Conservation (phyloP, 2,888 invertebrate species). For the Tenodera sinensis region DNA sequence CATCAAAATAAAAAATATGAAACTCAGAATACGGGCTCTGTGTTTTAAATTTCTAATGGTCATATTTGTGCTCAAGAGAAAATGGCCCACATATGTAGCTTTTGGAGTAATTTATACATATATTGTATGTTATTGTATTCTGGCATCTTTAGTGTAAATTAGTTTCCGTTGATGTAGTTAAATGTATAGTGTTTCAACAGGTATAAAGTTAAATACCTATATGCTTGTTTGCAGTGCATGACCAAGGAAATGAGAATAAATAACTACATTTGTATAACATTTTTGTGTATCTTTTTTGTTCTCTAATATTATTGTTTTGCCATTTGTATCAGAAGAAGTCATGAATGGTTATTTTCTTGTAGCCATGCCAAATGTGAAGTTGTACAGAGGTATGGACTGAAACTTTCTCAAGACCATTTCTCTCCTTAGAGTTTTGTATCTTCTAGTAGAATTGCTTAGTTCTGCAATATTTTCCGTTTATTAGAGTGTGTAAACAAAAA, state of each 20-base stretch:
- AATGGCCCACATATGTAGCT: not conserved
- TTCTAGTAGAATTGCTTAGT: not conserved
- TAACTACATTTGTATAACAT: no score
- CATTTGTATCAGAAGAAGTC: not conserved
- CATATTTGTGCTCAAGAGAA: not conserved
- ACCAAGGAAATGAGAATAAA: not conserved
- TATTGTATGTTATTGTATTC: not conserved
- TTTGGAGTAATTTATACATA: not conserved
- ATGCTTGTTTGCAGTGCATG: not conserved
- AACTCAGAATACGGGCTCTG: not conserved
- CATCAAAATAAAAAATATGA: not conserved
- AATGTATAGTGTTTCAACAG: not conserved
- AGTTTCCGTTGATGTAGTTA: not conserved
- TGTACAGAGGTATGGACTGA: constrained; percentile 33
- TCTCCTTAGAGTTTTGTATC: not conserved
- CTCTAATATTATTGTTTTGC: not conserved
- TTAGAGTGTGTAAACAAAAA: not conserved
- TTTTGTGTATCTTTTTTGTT: not conserved
- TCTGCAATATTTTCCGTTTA: not conserved
- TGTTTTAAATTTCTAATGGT: not conserved
- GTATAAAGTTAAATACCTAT: constrained; percentile 33
- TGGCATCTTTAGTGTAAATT: not conserved
- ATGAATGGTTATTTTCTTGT: constrained; percentile 30
- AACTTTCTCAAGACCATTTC: not conserved
- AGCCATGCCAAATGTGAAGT: constrained; percentile 35